Evolutionary conservation across 2,797 vertebrate genomes (phyloP), one percentile per base, ranked within the genome.

Genomic region (Rhinella marina): DNA sequence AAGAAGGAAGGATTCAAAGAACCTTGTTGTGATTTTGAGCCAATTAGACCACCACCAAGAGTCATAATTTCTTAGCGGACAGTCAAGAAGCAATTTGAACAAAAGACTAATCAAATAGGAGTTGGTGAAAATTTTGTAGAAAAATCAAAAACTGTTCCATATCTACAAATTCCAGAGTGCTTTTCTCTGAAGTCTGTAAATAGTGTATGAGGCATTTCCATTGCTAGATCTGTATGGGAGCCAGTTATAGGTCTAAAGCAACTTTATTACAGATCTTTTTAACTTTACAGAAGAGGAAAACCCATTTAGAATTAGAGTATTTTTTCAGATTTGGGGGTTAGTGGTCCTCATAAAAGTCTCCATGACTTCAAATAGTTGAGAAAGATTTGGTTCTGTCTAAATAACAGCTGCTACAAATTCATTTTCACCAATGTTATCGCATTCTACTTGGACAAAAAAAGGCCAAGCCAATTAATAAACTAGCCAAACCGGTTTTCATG

Each of bases 401-500:
- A 73, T 32, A 14, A 84, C 7, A 59, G 19, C 54, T 41, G 13
- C 21, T 1, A 61, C 27, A 57, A 61, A 61, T 75, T 59, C 66
- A 52, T 29, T 32, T 72, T 83, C 48, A 52, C 57, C 70, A n/a
- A 29, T 25, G 68, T 59, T 57, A 73, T 48, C 23, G 11, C 54
- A 73, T 57, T 81, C 21, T 7, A 82, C 17, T 27, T n/a, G 54
- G 81, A n/a, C 29, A 68, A 7, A 77, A 32, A 59, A 41, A 41
- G 29, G 29, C 21, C 57, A 56, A 75, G 66, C 68, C 70, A 73
- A 23, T 54, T 23, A 83, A n/a, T 25, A 75, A 84, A 84, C 54
- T 75, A 32, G 16, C 68, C 82, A 57, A 59, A 84, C 70, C 17
- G 41, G 82, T 75, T 84, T 56, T 41, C 54, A 59, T 57, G 21